Base-by-base conservation (phyloP, 2,113 vertebrate genomes). In the Urocitellus parryii region DNA sequence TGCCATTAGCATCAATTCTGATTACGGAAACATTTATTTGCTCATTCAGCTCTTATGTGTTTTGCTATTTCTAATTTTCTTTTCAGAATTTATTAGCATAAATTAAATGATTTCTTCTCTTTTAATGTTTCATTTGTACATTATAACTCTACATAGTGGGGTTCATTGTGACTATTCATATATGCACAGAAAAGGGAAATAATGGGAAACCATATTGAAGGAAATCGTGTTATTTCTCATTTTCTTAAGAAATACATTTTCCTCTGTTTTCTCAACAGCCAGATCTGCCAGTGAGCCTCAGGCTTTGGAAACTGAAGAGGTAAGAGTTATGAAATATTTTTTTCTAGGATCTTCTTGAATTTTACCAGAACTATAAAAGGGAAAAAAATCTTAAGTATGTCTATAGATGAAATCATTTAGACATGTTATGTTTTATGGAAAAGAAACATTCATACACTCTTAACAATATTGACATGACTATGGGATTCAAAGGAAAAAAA, bases 211-310 rank as follows among this genome's bases (percentile, higher is more conserved):
- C 27, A 24, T 27, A 63, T 63, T 27, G 61, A 27, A 63, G 61
- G 3, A 63, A 63, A 63, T 63, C 61, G 42, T 18, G 37, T 42
- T 95, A n/a, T 88, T 96, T 90, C 56, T 92, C 58, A 29, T 95
- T 83, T 89, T 58, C 82, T 74, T 58, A 32, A 87, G 34, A 63
- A 24, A 77, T 39, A 45, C 1, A 42, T 78, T 94, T 89, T 97
- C 42, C 76, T 97, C 34, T 97, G 82, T 74, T 97, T 97, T 97
- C 67, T 97, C 84, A 79, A 96, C 96, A 98, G 96, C 87, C 72
- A 51, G 56, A 95, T 93, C 96, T 87, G n/a, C 87, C 88, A 93
- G 92, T 6, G 90, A 95, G 92, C 92, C 61, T 88, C 80, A 51
- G 77, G 91, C 96, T 93, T 97, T 80, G n/a, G 68, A 48, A 84